Evolutionary conservation across 2,888 invertebrate genomes (phyloP).

Genomic region (Neoaliturus tenellus): DNA sequence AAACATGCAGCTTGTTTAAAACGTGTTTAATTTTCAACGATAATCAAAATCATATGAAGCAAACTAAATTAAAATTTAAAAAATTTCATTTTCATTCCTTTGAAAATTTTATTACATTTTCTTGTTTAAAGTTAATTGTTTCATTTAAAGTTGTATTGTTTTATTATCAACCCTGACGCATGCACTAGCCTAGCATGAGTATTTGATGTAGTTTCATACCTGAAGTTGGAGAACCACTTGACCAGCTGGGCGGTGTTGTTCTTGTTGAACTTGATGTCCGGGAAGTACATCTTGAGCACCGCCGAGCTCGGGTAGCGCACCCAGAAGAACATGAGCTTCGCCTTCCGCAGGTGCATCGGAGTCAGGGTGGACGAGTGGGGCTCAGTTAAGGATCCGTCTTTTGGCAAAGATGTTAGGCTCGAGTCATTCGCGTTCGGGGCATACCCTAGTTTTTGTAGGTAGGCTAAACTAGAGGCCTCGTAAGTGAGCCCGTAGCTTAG

Average conservation of each 20-base stretch:
- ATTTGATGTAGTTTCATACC: constrained; percentile 84
- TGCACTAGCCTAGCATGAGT: no score
- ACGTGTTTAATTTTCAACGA: no score
- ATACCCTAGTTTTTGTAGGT: constrained; percentile 48
- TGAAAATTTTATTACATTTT: no score
- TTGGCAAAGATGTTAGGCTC: constrained; percentile 33
- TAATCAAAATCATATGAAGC: no score
- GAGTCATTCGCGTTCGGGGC: constrained; percentile 42
- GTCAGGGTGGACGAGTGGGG: constrained; percentile 97
- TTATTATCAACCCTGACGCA: no score
- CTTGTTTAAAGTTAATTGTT: no score
- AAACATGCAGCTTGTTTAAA: no score
- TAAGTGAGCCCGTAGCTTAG: constrained; percentile 45
- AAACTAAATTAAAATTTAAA: no score
- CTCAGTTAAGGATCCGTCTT: constrained; percentile 83
- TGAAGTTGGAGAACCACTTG: constrained; percentile 99
- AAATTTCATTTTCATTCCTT: no score
- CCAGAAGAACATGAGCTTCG: constrained; percentile 99
- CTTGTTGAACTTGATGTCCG: constrained; percentile 99
- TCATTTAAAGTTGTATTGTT: no score
- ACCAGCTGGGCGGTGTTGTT: constrained; percentile 99
- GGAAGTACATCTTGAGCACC: constrained; percentile 99
- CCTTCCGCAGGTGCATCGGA: constrained; percentile 99
- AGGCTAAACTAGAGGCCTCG: constrained; percentile 49
- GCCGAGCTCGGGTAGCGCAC: constrained; percentile 99